Evolutionary conservation across 2,888 invertebrate species (phyloP).

Genomic region (Ophioninae sp.): DNA sequence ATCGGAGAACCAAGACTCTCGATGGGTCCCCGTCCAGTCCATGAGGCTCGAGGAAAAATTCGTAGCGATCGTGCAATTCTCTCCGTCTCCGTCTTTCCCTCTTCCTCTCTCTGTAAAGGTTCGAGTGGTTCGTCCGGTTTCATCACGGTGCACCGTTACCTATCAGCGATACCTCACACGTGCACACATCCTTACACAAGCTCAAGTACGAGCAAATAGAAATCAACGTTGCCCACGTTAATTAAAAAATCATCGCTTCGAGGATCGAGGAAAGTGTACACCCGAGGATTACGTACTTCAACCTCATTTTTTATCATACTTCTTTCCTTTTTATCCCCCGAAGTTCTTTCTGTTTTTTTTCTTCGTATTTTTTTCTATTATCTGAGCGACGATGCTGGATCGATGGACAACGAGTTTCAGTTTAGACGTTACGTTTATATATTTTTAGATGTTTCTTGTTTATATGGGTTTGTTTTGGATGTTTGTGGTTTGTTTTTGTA

Average conservation of each 20-base stretch:
- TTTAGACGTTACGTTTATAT: no score
- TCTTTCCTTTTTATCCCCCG: not conserved
- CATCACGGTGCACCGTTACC: conserved; percentile 27
- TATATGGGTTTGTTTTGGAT: no score
- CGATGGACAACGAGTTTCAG: conserved; percentile 18
- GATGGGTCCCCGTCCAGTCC: conserved; percentile 28
- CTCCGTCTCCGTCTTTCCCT: conserved; percentile 10
- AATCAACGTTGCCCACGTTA: conserved; percentile 58
- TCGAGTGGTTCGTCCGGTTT: conserved; percentile 45
- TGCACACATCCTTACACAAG: not conserved
- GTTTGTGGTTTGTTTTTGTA: no score
- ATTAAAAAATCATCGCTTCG: conserved; percentile 58
- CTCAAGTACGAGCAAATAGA: conserved; percentile 51
- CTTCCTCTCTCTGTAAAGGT: conserved; percentile 26
- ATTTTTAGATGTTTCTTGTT: no score
- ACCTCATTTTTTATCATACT: not conserved
- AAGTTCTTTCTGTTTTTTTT: not conserved
- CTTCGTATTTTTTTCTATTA: conserved; percentile 5
- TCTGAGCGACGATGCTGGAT: not conserved
- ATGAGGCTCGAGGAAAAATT: conserved; percentile 43
- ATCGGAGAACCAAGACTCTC: conserved; percentile 13
- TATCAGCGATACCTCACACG: conserved; percentile 20
- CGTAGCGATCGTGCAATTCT: conserved; percentile 24
- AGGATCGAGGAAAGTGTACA: conserved; percentile 30
- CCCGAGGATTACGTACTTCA: not conserved